These are phyloP conservation scores for Percopsis omiscomaycus DNA, from an alignment of 2,797 vertebrate species.

Conservation along the genomic window DNA sequence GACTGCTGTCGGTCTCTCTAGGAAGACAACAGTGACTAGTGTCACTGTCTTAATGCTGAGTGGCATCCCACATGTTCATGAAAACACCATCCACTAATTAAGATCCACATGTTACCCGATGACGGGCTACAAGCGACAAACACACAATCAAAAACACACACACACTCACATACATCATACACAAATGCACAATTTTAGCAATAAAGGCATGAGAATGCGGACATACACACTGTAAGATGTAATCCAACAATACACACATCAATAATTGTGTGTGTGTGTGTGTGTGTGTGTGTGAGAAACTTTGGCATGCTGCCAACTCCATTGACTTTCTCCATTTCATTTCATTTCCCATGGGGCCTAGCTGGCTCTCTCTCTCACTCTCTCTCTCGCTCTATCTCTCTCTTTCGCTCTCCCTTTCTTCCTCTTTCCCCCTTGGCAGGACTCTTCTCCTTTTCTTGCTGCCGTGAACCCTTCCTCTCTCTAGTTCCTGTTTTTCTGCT, in stretches of 20 bases:
- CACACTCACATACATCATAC: not conserved
- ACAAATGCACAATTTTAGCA: not conserved
- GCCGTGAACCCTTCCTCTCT: not conserved
- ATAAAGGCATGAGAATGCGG: not conserved
- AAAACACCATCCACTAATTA: not conserved
- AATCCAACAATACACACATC: not conserved
- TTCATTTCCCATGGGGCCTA: conserved; percentile 15
- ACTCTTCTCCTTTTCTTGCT: not conserved
- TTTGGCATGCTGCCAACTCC: conserved; percentile 49
- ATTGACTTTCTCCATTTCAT: conserved; percentile 48
- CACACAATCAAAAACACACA: not conserved
- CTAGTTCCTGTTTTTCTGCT: not conserved
- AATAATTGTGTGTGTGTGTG: not conserved
- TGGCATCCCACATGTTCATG: no score
- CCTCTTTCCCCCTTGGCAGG: not conserved
- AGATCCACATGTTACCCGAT: not conserved
- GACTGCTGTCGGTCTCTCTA: no score
- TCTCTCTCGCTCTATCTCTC: not conserved
- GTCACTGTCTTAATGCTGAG: no score
- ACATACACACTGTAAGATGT: not conserved
- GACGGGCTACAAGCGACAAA: not conserved
- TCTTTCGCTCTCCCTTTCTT: not conserved
- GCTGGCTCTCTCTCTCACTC: conserved; percentile 4
- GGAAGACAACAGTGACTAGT: no score
- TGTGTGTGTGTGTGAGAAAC: conserved; percentile 10